Percentiles rank a stretch among this genome's conserved stretches.
These are phyloP conservation scores for Oryctolagus cuniculus DNA, from an alignment of 2,113 vertebrate species.

Conservation along the genomic window DNA sequence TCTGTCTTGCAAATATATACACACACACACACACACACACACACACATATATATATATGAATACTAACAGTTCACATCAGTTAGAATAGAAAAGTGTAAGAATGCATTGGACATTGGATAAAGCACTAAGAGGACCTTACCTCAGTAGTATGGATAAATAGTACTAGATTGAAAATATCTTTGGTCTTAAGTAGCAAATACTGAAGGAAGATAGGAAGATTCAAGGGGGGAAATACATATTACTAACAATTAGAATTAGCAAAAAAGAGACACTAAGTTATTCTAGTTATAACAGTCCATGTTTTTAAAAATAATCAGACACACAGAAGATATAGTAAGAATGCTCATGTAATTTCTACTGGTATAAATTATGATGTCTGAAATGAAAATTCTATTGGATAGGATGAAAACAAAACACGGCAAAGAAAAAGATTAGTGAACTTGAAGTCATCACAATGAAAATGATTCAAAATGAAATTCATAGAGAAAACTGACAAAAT, in stretches of 20 bases:
- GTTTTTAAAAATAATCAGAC: background rate
- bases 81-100: background rate
- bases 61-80: background rate
- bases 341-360: background rate
- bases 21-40: too few relatives aligned
- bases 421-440: background rate
- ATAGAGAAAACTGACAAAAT: background rate
- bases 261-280: background rate
- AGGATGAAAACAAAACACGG: background rate
- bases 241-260: background rate
- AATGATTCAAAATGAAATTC: background rate
- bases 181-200: background rate
- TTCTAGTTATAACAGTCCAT: background rate
- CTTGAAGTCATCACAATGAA: background rate
- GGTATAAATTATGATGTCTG: background rate
- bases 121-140: background rate
- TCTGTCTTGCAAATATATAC: too few relatives aligned
- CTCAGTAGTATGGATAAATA: background rate
- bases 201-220: background rate
- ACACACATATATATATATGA: too few relatives aligned
- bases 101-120: background rate
- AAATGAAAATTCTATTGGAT: background rate
- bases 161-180: background rate
- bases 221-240: background rate
- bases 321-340: background rate